Base-by-base conservation (phyloP, 2,888 invertebrate genomes). In the Idaea biselata region DNA sequence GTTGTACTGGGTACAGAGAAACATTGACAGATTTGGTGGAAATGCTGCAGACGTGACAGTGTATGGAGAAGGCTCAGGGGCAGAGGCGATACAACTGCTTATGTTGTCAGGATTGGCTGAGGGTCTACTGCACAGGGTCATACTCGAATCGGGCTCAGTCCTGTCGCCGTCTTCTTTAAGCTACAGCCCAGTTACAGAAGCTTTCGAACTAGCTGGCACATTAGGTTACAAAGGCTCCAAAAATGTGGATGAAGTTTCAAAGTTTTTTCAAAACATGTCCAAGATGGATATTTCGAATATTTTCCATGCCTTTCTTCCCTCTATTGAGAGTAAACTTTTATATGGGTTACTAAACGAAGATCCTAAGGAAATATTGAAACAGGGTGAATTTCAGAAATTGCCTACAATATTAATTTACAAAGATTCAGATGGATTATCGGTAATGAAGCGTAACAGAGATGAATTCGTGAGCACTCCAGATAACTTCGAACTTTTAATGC, bases 1-100 rank as follows among this genome's bases (percentile, higher is more conserved):
- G 0, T 71, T 93, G 1, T 85, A 89, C 69, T 93, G 93, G 93
- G 73, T 93, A 0, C 80, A 89, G 44, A 82, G 75, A 59, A 93
- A 93, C 64, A 89, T 93, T 0, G 81, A 68, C 1, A 74, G 73
- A 31, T 93, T 93, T 65, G 89, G 89, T 1, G 93, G 93, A 0
- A 81, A 88, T 68, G 83, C 87, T 1, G 55, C 63, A 1, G 83
- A 87, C 58, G 79, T 93, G 18, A 91, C 89, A 0, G 68, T 88
- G 0, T 89, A 91, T 63, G 93, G 91, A 0, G 75, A 82, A 0
- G 91, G 86, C 0, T 78, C 88, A 1, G 93, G 91, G 0, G 89
- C 90, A 0, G 81, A 78, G 0, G 79, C 88, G 0, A 74, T 87
- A 16, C 84, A 92, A 62, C 69, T 91, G 18, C 72, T 92, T 0